Conservation (phyloP, 2,113 vertebrate species). For the Brachyhypopomus occidentalis region DNA sequence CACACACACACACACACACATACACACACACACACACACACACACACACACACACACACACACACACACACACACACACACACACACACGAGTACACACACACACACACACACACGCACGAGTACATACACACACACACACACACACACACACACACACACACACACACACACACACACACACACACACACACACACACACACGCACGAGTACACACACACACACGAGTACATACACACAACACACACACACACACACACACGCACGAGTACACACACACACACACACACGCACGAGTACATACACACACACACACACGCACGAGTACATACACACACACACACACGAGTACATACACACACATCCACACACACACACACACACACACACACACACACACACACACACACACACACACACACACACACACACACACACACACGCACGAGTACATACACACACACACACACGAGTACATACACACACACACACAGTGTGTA, state of each 20-base stretch:
- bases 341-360: slow-evolving; percentile 21
- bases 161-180: slow-evolving; percentile 21
- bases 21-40: slow-evolving; percentile 22
- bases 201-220: too few relatives aligned
- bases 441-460: slow-evolving; percentile 24
- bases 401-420: slow-evolving; percentile 22
- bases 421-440: slow-evolving; percentile 23
- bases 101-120: slow-evolving; percentile 18
- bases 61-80: slow-evolving; percentile 28
- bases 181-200: slow-evolving; percentile 21
- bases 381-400: slow-evolving; percentile 20
- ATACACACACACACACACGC: slow-evolving; percentile 16
- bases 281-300: slow-evolving; percentile 23
- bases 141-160: slow-evolving; percentile 25
- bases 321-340: slow-evolving; percentile 31
- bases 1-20: slow-evolving; percentile 20
- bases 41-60: slow-evolving; percentile 19
- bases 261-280: slow-evolving; percentile 14
- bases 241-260: slow-evolving; percentile 26
- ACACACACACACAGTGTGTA: slow-evolving; percentile 24
- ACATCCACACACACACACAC: slow-evolving; percentile 21
- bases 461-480: slow-evolving; percentile 26
- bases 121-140: slow-evolving; percentile 21
- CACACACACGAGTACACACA: slow-evolving; percentile 14
- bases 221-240: too few relatives aligned